Base-by-base conservation (phyloP, 2,797 vertebrate species). In the Alouatta caraya region DNA sequence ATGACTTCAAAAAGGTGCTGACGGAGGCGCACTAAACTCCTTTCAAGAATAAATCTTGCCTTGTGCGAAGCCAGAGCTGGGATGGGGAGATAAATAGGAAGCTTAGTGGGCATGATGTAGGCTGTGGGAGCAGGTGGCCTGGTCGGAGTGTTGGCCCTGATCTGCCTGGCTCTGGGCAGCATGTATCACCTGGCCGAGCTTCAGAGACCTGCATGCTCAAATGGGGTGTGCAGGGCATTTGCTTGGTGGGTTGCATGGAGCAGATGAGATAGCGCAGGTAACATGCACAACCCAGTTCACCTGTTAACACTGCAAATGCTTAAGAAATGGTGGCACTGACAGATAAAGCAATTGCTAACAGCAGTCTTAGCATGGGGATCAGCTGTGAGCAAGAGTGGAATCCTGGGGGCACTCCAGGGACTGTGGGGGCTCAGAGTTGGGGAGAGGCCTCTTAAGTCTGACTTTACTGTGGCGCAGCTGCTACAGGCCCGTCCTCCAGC, bases 21-120 rank as follows among this genome's bases (percentile, higher is more conserved):
- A 81, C 5, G 8, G 83, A 64, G 42, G 28, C 39, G 52, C 24
- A 59, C 50, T 11, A 3, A 55, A 28, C 82, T 55, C 17, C 67
- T 85, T 93, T 96, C 13, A n/a, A 57, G 93, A 93, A 93, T 79
- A 93, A 72, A 73, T 89, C 81, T 94, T 59, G 42, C 73, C 81
- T 59, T 0, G 0, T 61, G 57, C 33, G 83, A 76, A 90, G 50
- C 92, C 4, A 1, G 28, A 28, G 67, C 44, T 15, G 19, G 64
- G 1, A 9, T 37, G 8, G 2, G 21, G 28, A 75, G 26, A 84
- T 37, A 55, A 17, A 9, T 13, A 14, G 46, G 82, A n/a, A 72
- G 82, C 55, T 70, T 55, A 30, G 21, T 26, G 83, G n/a, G 26
- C 15, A 13, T 14, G 2, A 46, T 2, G 39, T 13, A 2, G 50